Base-by-base conservation (phyloP, 2,888 invertebrate species). In the Dryococelus australis region DNA sequence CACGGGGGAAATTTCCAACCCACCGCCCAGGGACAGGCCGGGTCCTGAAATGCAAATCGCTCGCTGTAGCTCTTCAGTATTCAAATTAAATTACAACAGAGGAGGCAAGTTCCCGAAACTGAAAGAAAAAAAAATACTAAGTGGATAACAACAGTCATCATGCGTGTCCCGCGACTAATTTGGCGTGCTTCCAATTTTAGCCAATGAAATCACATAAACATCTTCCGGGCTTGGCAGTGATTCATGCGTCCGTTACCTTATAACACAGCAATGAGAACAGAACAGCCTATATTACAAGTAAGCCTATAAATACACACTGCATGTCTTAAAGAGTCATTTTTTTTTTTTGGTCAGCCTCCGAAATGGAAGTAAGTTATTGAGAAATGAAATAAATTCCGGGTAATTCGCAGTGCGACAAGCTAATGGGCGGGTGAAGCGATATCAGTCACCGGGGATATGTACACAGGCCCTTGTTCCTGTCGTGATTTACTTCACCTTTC, bases 151-250 rank as follows among this genome's bases (percentile, higher is more conserved):
- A 65, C 65, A 65, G 65, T 24, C 20, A 65, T 65, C 65, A 65
- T 3, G 65, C n/a, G 65, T 65, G 65, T 65, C 65, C 65, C 1
- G 65, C 20, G 65, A 65, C 65, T 65, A 65, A 65, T 65, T 65
- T 65, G 65, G 65, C 65, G 65, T 10, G 65, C 65, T 65, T 65
- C 65, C 65, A 35, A 65, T 65, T 65, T 65, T 65, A 65, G n/a
- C 65, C 65, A 65, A 65, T 65, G 65, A 16, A 65, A 65, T 65
- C 65, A 65, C 65, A 65, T 65, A 65, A 65, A 65, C 65, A 65
- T 65, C 65, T 65, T n/a, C 24, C 65, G 8, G 24, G 65, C 65
- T 12, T n/a, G 65, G 24, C 65, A 24, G 20, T 65, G 65, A 65
- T 65, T 65, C 65, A 65, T 65, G 8, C 65, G 20, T 65, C 65